phyloP scores from a whole-genome alignment of 1,140 invertebrate species.

The Mactra quadrangularis region DNA sequence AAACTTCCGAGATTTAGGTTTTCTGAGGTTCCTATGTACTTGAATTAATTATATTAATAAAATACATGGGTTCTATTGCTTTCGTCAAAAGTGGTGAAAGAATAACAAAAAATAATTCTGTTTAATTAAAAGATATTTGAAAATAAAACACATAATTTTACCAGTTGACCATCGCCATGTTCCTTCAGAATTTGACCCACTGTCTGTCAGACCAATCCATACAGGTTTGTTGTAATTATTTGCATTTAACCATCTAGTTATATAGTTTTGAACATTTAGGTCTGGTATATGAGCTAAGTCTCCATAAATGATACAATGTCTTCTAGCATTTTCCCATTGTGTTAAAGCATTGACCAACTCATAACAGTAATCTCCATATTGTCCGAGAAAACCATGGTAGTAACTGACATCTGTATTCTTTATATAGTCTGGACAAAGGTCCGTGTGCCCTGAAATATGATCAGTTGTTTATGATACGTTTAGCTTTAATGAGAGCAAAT shows the following conservation, averaged over 20 bases:
- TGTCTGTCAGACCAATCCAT: conserved; percentile 45
- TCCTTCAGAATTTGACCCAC: conserved; percentile 13
- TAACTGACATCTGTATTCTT: conserved; percentile 26
- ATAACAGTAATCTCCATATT: conserved; percentile 49
- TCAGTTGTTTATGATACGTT: too few species aligned
- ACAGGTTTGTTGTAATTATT: conserved; percentile 25
- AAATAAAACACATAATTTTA: too few species aligned
- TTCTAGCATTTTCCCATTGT: conserved; percentile 40
- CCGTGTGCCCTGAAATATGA: conserved; percentile 20
- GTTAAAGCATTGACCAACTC: conserved; percentile 31
- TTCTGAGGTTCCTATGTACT: too few species aligned
- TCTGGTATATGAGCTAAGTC: conserved; percentile 19
- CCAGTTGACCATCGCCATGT: conserved; percentile 37
- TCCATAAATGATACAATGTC: conserved; percentile 27
- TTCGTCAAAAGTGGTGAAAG: too few species aligned
- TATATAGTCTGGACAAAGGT: conserved; percentile 39
- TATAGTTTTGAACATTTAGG: conserved; percentile 25
- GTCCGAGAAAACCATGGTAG: conserved; percentile 39
- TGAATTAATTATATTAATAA: too few species aligned
- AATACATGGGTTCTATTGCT: too few species aligned
- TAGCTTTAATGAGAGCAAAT: too few species aligned
- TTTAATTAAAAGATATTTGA: too few species aligned
- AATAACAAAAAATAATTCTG: too few species aligned
- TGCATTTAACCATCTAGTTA: conserved; percentile 24
- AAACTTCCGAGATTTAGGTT: too few species aligned